Conservation (phyloP, 2,797 vertebrate species). For the Hemibagrus guttatus region DNA sequence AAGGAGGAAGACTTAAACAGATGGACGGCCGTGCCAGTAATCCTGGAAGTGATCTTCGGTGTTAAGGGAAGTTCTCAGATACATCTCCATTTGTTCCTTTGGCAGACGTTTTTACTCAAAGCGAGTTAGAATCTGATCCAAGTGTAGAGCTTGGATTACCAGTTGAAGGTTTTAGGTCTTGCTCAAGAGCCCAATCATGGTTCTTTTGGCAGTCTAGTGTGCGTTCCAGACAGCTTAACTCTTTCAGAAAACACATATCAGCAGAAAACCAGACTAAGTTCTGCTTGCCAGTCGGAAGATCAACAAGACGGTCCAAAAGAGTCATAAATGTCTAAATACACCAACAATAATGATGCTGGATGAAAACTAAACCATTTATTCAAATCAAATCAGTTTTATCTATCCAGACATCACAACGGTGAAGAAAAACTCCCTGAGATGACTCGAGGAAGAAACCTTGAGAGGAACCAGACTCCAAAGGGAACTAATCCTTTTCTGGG, state of each 20-base stretch:
- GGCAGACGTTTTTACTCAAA: conserved; percentile 8
- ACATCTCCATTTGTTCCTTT: conserved; percentile 7
- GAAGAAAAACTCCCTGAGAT: background rate
- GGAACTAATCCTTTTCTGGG: background rate
- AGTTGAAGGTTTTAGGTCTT: background rate
- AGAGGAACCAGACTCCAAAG: background rate
- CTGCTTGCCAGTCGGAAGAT: background rate
- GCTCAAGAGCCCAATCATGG: background rate
- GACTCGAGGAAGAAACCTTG: background rate
- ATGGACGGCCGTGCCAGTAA: conserved; percentile 10
- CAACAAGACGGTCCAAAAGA: background rate
- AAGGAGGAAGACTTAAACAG: conserved; percentile 1
- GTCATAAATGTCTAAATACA: background rate
- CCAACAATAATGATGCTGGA: background rate
- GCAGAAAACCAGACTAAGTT: background rate
- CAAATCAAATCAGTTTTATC: background rate
- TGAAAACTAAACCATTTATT: background rate
- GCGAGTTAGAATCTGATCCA: background rate
- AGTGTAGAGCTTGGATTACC: conserved; percentile 16
- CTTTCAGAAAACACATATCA: background rate
- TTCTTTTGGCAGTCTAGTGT: background rate
- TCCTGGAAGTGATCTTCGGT: background rate
- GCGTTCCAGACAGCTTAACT: background rate
- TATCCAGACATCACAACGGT: background rate
- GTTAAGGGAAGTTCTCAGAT: background rate